Percentiles rank a stretch among this genome's conserved stretches.
Conservation (phyloP, 2,888 invertebrate genomes). For the Alcis repandata region DNA sequence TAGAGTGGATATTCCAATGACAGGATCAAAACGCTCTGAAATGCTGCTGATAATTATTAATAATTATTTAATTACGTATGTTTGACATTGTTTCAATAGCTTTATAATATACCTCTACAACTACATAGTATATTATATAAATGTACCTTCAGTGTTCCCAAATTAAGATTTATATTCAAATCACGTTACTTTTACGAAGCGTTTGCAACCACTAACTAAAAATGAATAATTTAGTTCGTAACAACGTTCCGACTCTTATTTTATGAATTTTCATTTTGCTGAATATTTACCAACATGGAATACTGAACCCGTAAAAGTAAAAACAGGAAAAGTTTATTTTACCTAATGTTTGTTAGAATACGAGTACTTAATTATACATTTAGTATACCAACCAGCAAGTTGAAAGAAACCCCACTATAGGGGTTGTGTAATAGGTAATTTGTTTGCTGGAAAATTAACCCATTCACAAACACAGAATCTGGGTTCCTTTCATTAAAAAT, state of each 20-base stretch:
- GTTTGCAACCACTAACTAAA: slow-evolving; percentile 15
- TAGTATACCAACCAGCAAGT: not conserved
- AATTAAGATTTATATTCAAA: slow-evolving; percentile 1
- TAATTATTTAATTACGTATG: too few relatives aligned
- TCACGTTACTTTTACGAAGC: slow-evolving; percentile 6
- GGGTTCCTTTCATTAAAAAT: too few relatives aligned
- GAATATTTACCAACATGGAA: slow-evolving; percentile 19
- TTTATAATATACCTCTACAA: too few relatives aligned
- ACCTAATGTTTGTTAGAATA: not conserved
- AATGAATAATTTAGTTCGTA: slow-evolving; percentile 23
- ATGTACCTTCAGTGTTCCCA: not conserved
- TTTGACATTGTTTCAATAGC: not conserved
- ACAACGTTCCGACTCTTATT: slow-evolving; percentile 17
- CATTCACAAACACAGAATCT: too few relatives aligned
- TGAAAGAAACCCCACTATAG: not conserved
- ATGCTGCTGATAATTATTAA: too few relatives aligned
- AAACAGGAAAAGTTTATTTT: slow-evolving; percentile 10
- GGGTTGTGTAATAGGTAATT: too few relatives aligned
- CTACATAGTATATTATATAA: not conserved
- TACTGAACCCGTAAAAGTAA: slow-evolving; percentile 1
- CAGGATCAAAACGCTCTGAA: too few relatives aligned
- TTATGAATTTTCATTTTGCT: slow-evolving; percentile 26
- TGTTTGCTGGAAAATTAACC: too few relatives aligned
- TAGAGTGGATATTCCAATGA: too few relatives aligned
- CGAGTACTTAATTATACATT: slow-evolving; percentile 2